These are phyloP conservation scores for Catostylus mosaicus DNA, from an alignment of 30 jellyfish, hydroid and myxozoan species.

Conservation along the genomic window DNA sequence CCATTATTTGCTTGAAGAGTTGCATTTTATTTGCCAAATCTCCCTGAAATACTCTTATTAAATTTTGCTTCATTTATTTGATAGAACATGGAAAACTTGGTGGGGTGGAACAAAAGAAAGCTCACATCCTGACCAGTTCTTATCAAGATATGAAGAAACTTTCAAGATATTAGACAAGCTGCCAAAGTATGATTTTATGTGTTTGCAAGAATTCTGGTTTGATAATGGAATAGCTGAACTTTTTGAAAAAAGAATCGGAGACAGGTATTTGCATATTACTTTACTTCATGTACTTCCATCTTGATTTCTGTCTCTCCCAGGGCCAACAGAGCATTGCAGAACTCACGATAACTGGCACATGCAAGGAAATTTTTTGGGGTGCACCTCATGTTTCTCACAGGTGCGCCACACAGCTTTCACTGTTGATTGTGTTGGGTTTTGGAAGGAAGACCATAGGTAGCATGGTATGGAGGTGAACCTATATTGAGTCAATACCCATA, in stretches of 20 bases:
- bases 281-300: no score
- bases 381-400: no score
- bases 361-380: no score
- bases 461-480: no score
- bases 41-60: not conserved
- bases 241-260: conserved; percentile 59
- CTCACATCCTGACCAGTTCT: conserved; percentile 52
- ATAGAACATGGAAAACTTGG: conserved; percentile 54
- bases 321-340: no score
- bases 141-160: conserved; percentile 55
- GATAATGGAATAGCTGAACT: conserved; percentile 59
- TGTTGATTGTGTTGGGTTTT: no score
- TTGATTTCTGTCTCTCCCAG: no score
- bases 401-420: no score
- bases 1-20: not conserved
- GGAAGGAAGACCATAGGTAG: no score
- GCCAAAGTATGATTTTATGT: conserved; percentile 59
- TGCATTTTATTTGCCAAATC: not conserved
- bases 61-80: conserved; percentile 3
- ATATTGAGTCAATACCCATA: no score
- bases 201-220: conserved; percentile 73
- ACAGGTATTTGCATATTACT: conserved; percentile 25
- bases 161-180: conserved; percentile 40
- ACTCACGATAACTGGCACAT: no score
- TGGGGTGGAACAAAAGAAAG: conserved; percentile 77